These are phyloP conservation scores for Nylanderia fulva DNA, from an alignment of 1,140 invertebrate genomes.

Conservation along the genomic window DNA sequence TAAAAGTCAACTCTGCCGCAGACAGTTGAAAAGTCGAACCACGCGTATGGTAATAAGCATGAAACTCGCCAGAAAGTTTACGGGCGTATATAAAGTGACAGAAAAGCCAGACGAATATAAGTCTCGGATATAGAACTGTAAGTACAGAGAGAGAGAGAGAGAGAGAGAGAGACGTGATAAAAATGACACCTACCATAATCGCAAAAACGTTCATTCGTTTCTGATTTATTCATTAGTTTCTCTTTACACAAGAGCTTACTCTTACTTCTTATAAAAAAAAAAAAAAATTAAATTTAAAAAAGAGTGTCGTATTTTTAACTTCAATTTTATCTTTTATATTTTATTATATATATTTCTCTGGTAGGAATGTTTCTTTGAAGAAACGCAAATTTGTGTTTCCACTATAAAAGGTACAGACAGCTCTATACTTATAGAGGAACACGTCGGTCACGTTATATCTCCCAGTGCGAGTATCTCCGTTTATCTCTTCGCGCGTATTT, in stretches of 20 bases:
- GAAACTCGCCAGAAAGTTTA: slow-evolving; percentile 35
- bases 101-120: neutral
- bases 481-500: slow-evolving; percentile 16
- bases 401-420: neutral
- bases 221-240: neutral
- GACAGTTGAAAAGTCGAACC: slow-evolving; percentile 48
- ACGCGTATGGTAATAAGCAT: slow-evolving; percentile 28
- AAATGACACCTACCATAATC: neutral
- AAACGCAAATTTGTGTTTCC: neutral
- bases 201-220: neutral
- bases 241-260: neutral
- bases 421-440: neutral
- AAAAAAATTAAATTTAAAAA: neutral
- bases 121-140: neutral
- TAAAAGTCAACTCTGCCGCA: slow-evolving; percentile 19
- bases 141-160: neutral
- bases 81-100: slow-evolving; percentile 23
- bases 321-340: neutral
- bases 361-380: too few relatives aligned
- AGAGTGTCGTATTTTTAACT: neutral
- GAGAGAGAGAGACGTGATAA: slow-evolving; percentile 1
- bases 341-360: neutral
- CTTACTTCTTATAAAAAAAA: too few relatives aligned
- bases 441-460: slow-evolving; percentile 6
- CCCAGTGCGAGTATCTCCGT: neutral